phyloP scores from a whole-genome alignment of 2,797 vertebrate species.

The Atherinosoma microstoma region DNA sequence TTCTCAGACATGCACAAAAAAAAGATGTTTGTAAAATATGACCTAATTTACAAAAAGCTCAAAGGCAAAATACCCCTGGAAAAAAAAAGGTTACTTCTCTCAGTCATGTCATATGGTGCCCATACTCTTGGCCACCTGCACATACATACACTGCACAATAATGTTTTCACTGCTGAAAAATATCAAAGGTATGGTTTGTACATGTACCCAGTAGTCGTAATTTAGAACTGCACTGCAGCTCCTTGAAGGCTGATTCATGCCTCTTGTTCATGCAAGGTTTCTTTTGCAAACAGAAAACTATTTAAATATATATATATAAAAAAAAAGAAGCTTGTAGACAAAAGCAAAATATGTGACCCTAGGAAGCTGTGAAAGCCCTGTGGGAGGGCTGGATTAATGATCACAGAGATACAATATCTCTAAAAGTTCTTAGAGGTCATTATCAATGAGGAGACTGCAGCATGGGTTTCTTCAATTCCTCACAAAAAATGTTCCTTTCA shows the following conservation, averaged over 20 bases:
- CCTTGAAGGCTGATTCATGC: not conserved
- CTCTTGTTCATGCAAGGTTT: not conserved
- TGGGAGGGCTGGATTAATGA: slow-evolving; percentile 21
- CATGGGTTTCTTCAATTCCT: not conserved
- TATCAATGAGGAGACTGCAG: not conserved
- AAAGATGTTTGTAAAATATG: not conserved
- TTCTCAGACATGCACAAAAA: not conserved
- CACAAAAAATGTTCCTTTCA: slow-evolving; percentile 29
- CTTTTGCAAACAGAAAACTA: not conserved
- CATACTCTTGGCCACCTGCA: not conserved
- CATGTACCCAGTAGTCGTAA: not conserved
- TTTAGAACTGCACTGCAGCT: not conserved
- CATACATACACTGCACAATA: not conserved
- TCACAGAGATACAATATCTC: slow-evolving; percentile 9
- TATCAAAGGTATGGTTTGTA: not conserved
- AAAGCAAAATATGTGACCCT: slow-evolving; percentile 10
- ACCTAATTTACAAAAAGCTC: not conserved
- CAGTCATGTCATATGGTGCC: not conserved
- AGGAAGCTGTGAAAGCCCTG: not conserved
- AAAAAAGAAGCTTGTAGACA: not conserved
- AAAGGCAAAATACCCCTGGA: not conserved
- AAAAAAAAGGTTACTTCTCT: too few species aligned
- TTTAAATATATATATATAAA: not conserved
- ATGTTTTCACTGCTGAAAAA: slow-evolving; percentile 4
- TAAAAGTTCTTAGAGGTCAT: slow-evolving; percentile 2